Conservation (phyloP, 2,113 vertebrate species). For the Pluvianellus socialis region DNA sequence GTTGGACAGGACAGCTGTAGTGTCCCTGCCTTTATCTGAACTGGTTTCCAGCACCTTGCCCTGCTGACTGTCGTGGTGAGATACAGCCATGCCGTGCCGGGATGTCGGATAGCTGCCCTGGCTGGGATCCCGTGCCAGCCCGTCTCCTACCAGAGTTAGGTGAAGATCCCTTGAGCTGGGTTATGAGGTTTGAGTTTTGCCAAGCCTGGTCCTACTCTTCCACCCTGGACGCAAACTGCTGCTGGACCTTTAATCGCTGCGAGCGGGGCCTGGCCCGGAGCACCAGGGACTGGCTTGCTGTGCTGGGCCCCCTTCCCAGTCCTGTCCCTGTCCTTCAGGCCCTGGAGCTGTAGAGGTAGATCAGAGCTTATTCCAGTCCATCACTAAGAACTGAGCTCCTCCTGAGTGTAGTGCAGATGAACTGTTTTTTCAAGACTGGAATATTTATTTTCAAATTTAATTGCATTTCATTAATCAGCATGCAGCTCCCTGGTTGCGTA, state of each 20-base stretch:
- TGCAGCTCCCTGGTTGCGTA: background rate
- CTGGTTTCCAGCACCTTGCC: rapidly evolving
- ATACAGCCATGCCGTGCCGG: rapidly evolving
- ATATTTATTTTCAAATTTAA: background rate
- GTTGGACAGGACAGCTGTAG: background rate
- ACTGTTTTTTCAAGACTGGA: too few species aligned
- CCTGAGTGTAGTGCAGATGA: too few species aligned
- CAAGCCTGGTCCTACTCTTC: background rate
- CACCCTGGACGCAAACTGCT: rapidly evolving
- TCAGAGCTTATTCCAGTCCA: background rate
- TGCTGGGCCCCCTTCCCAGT: background rate
- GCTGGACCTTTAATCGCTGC: too few species aligned
- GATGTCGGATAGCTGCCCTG: background rate
- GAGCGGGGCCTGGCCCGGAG: background rate
- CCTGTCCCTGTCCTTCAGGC: background rate
- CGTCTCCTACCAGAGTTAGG: rapidly evolving
- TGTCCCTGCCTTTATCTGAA: background rate
- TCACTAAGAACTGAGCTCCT: background rate
- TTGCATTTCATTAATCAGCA: background rate
- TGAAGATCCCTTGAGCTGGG: background rate
- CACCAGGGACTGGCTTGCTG: background rate
- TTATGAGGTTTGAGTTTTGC: background rate
- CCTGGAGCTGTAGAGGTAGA: background rate
- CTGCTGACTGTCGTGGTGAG: background rate
- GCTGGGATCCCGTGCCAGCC: background rate